A percentile compares a stretch with the other conserved stretches of the same genome.
Conservation (phyloP, 2,797 vertebrate species). For the Rhinichthys osculus region DNA sequence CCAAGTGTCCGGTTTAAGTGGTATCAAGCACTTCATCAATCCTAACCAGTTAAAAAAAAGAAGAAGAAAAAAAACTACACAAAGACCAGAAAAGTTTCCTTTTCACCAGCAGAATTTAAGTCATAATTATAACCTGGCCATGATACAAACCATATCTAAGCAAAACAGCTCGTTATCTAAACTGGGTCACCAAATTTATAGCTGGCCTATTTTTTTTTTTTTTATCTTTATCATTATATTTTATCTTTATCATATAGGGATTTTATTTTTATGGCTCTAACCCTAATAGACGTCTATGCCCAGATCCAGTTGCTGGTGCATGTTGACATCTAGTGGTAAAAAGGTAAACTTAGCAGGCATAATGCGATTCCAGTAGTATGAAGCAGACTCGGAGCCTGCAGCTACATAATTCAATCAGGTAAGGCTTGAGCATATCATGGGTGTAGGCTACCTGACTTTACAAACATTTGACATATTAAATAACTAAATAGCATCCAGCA, state of each 20-base stretch:
- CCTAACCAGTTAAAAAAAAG: neutral
- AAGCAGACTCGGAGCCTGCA: too few relatives aligned
- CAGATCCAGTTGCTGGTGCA: constrained; percentile 9
- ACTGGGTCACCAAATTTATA: neutral
- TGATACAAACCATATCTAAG: neutral
- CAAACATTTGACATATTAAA: too few relatives aligned
- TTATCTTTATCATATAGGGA: neutral
- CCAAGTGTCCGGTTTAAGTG: neutral
- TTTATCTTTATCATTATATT: neutral
- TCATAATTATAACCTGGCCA: too few relatives aligned
- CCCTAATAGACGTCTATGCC: too few relatives aligned
- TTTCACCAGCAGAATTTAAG: neutral
- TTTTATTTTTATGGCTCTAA: neutral
- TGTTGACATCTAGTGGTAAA: constrained; percentile 40
- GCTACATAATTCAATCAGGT: too few relatives aligned
- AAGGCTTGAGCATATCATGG: too few relatives aligned
- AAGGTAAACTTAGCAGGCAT: neutral
- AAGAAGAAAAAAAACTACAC: neutral
- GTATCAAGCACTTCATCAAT: neutral
- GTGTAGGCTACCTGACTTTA: too few relatives aligned
- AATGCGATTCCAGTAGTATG: too few relatives aligned
- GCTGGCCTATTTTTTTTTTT: neutral
- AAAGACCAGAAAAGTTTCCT: neutral
- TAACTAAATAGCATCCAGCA: too few relatives aligned
- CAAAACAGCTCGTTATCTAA: neutral